Conservation (phyloP, 1,140 invertebrate genomes). For the Hesperophylax magnus region DNA sequence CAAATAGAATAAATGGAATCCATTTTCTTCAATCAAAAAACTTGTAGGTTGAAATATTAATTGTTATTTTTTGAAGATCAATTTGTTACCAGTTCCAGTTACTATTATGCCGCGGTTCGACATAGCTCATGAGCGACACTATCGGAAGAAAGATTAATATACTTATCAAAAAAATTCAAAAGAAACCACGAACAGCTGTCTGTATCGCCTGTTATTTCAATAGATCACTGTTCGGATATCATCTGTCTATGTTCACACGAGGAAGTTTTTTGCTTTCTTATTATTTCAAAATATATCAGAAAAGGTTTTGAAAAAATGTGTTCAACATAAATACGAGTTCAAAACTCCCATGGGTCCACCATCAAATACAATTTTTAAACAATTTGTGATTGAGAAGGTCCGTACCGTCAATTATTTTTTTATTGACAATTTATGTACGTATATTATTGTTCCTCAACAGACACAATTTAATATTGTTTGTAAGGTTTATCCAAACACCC, state of each 20-base stretch:
- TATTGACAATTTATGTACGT: too few relatives aligned
- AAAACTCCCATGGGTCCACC: not conserved
- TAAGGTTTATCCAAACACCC: too few relatives aligned
- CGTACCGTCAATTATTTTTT: too few relatives aligned
- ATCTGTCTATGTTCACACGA: slow-evolving; percentile 15
- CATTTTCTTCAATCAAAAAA: too few relatives aligned
- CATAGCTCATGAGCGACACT: slow-evolving; percentile 2
- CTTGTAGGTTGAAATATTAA: too few relatives aligned
- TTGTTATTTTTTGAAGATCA: too few relatives aligned
- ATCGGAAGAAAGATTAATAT: slow-evolving; percentile 21
- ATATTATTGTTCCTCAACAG: too few relatives aligned
- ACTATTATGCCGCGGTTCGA: not conserved
- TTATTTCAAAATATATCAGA: not conserved
- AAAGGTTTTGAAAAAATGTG: not conserved
- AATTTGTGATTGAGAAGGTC: too few relatives aligned
- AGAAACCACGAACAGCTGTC: slow-evolving; percentile 1
- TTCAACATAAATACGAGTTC: not conserved
- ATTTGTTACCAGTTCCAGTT: too few relatives aligned
- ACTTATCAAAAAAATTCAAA: slow-evolving; percentile 10
- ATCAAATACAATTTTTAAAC: too few relatives aligned
- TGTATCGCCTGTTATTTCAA: not conserved
- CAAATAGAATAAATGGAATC: too few relatives aligned
- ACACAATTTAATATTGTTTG: too few relatives aligned
- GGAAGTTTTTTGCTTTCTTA: not conserved
- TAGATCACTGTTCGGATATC: slow-evolving; percentile 13